Conservation (phyloP, 2,888 invertebrate genomes). For the Idaea straminata region DNA sequence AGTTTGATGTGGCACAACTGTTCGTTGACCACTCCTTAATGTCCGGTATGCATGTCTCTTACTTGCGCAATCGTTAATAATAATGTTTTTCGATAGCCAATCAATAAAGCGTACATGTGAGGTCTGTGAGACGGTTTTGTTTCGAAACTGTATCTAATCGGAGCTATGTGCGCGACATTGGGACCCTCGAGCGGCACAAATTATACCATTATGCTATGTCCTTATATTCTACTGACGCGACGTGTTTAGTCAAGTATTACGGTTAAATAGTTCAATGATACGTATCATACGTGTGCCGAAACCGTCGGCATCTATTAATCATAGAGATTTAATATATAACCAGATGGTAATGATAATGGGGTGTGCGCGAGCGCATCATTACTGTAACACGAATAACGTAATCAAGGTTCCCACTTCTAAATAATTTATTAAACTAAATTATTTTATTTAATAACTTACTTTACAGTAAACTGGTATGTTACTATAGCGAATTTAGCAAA, state of each 20-base stretch:
- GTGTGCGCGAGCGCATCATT: conserved; percentile 46
- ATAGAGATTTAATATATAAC: conserved; percentile 31
- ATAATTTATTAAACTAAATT: background rate
- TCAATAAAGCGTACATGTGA: conserved; percentile 42
- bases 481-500: conserved; percentile 8
- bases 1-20: conserved; percentile 34
- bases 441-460: background rate
- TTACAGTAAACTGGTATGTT: background rate
- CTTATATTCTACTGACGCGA: conserved; percentile 23
- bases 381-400: conserved; percentile 23
- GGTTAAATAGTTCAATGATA: conserved; percentile 15
- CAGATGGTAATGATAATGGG: conserved; percentile 39
- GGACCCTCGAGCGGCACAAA: conserved; percentile 45
- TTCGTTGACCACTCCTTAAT: conserved; percentile 56
- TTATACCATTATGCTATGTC: conserved; percentile 45
- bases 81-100: conserved; percentile 44
- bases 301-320: conserved; percentile 36
- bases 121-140: conserved; percentile 45
- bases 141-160: conserved; percentile 60
- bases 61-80: conserved; percentile 51
- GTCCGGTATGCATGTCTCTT: conserved; percentile 48
- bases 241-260: conserved; percentile 10
- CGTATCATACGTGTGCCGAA: conserved; percentile 17
- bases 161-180: conserved; percentile 45
- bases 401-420: conserved; percentile 34